These are phyloP conservation scores for Dasypolia templi DNA, from an alignment of 2,888 invertebrate genomes.

Conservation along the genomic window DNA sequence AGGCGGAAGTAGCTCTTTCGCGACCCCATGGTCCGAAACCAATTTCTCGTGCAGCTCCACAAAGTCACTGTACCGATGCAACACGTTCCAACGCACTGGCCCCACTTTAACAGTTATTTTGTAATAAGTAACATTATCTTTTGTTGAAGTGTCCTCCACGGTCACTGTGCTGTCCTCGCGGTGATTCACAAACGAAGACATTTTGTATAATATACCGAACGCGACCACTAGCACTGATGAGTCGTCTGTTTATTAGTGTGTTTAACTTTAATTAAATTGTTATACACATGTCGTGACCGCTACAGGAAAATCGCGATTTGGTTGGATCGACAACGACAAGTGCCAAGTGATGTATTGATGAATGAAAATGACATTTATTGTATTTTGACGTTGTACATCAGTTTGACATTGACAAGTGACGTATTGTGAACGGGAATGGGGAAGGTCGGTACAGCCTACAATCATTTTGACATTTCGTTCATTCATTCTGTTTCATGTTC, in stretches of 20 bases:
- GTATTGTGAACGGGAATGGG: no score
- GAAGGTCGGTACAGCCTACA: no score
- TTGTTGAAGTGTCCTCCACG: slow-evolving; percentile 92
- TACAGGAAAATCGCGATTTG: slow-evolving; percentile 32
- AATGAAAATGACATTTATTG: slow-evolving; percentile 36
- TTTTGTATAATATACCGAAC: slow-evolving; percentile 74
- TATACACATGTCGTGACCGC: slow-evolving; percentile 40
- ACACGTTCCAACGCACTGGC: slow-evolving; percentile 95
- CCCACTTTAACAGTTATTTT: slow-evolving; percentile 93
- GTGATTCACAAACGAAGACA: slow-evolving; percentile 94
- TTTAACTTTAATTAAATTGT: slow-evolving; percentile 42
- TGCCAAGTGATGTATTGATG: slow-evolving; percentile 9
- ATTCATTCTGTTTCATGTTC: no score
- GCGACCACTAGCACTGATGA: slow-evolving; percentile 36
- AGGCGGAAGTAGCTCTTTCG: slow-evolving; percentile 96
- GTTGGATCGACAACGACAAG: slow-evolving; percentile 3
- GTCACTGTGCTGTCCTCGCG: slow-evolving; percentile 92
- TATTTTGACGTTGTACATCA: slow-evolving; percentile 3
- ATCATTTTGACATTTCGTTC: no score
- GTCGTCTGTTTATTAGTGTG: slow-evolving; percentile 28
- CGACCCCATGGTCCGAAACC: slow-evolving; percentile 94
- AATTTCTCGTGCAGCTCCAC: slow-evolving; percentile 96
- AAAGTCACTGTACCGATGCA: slow-evolving; percentile 97
- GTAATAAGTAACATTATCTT: slow-evolving; percentile 93
- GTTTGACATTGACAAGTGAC: no score